Percentiles rank a stretch among this genome's conserved stretches.
These are phyloP conservation scores for Elaeidobius kamerunicus DNA, from an alignment of 2,888 invertebrate genomes.

Conservation along the genomic window DNA sequence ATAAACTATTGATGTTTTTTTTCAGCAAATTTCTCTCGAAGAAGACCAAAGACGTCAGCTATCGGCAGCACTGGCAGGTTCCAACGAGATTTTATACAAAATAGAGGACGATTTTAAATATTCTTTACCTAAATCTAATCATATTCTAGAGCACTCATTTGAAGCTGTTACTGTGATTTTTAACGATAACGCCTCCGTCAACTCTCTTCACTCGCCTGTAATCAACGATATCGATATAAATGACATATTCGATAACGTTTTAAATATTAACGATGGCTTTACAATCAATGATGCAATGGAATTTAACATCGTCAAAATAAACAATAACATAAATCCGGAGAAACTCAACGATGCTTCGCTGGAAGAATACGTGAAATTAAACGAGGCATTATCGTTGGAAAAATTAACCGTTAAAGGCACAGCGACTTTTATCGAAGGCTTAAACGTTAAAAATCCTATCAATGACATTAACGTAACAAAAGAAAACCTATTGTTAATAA, in stretches of 20 bases:
- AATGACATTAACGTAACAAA: constrained; percentile 41
- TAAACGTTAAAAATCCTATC: constrained; percentile 39
- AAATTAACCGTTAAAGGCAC: constrained; percentile 42
- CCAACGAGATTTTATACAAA: constrained; percentile 1
- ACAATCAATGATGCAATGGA: constrained; percentile 33
- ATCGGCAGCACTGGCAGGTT: constrained; percentile 9
- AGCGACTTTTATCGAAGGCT: constrained; percentile 38
- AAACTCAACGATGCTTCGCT: constrained; percentile 41
- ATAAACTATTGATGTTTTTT: not conserved
- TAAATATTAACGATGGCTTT: constrained; percentile 39
- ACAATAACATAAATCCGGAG: constrained; percentile 36
- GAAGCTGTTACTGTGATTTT: constrained; percentile 38
- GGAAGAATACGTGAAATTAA: constrained; percentile 37
- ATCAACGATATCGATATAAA: constrained; percentile 40
- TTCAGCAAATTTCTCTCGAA: constrained; percentile 17
- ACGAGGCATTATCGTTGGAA: constrained; percentile 34
- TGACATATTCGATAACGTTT: constrained; percentile 37
- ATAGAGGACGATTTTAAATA: constrained; percentile 7
- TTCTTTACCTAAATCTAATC: not conserved
- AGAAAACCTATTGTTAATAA: constrained; percentile 41
- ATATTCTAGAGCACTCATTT: constrained; percentile 24
- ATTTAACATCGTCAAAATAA: constrained; percentile 37
- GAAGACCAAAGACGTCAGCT: constrained; percentile 19
- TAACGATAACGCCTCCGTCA: constrained; percentile 36
- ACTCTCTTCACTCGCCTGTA: constrained; percentile 35